phyloP scores from a whole-genome alignment of 2,888 invertebrate genomes.

The Tethea ocularis region DNA sequence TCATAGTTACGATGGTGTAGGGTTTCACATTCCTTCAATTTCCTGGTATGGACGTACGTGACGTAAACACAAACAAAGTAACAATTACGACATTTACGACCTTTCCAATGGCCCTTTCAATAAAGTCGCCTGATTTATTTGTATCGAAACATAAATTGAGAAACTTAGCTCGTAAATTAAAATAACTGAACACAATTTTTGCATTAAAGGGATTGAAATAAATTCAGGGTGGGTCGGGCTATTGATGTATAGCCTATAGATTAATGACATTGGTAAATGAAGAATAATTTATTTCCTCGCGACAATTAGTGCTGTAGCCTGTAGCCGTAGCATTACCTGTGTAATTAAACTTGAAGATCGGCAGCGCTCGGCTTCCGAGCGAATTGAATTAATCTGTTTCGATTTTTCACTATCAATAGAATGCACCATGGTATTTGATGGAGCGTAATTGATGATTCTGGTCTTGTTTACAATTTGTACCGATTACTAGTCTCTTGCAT shows the following conservation, averaged over 20 bases:
- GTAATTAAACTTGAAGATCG: neutral
- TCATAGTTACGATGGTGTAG: constrained; percentile 29
- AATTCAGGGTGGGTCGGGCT: neutral
- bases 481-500: too few species aligned
- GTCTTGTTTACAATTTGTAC: neutral
- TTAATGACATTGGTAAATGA: neutral
- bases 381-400: neutral
- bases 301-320: neutral
- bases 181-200: constrained; percentile 7
- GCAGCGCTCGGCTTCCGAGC: neutral
- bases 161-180: constrained; percentile 4
- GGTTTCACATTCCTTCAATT: constrained; percentile 40
- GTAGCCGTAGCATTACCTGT: neutral
- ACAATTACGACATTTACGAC: constrained; percentile 14
- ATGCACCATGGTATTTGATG: neutral
- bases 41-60: constrained; percentile 37
- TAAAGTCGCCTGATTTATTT: constrained; percentile 9
- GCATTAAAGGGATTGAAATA: constrained; percentile 1
- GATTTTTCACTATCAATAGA: neutral
- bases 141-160: constrained; percentile 5
- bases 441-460: neutral
- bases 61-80: constrained; percentile 37
- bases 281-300: neutral
- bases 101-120: constrained; percentile 9
- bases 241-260: neutral